Conservation (phyloP, 2,888 invertebrate species). For the Drosophila emarginata region DNA sequence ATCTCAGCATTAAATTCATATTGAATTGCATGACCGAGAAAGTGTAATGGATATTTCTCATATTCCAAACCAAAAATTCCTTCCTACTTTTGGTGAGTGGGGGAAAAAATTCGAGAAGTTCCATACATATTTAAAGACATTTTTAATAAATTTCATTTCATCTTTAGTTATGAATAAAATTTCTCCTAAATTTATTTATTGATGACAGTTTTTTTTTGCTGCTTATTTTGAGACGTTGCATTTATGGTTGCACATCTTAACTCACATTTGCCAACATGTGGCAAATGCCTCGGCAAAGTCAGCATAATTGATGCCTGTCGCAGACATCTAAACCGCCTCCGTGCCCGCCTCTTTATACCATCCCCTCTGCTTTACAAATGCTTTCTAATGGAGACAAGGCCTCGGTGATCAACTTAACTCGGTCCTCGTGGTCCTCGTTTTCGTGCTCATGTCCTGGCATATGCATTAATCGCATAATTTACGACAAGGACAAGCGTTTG, state of each 20-base stretch:
- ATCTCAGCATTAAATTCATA: slow-evolving; percentile 37
- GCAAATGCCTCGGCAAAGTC: slow-evolving; percentile 17
- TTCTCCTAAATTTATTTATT: slow-evolving; percentile 41
- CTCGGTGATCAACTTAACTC: slow-evolving; percentile 1
- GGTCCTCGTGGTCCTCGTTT: background rate
- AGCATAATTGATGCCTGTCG: slow-evolving; percentile 62
- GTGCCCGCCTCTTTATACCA: too few species aligned
- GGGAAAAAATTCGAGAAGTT: too few species aligned
- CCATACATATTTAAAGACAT: background rate
- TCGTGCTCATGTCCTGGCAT: background rate
- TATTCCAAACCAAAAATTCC: too few species aligned
- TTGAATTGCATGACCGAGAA: background rate
- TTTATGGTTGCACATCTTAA: slow-evolving; percentile 59
- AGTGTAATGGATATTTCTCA: too few species aligned
- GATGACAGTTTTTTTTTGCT: slow-evolving; percentile 48
- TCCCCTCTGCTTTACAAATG: background rate
- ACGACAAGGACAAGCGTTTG: slow-evolving; percentile 42
- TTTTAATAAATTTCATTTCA: background rate
- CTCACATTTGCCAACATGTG: slow-evolving; percentile 14
- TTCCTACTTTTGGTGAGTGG: too few species aligned
- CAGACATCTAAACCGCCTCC: background rate
- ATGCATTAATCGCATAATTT: slow-evolving; percentile 22
- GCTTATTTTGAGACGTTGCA: slow-evolving; percentile 21
- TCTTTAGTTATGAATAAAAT: slow-evolving; percentile 63
- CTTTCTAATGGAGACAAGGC: slow-evolving; percentile 15